Evolutionary conservation across 2,113 vertebrate genomes (phyloP), one percentile per base, ranked within the genome.

Genomic region (Ramphastos sulfuratus): DNA sequence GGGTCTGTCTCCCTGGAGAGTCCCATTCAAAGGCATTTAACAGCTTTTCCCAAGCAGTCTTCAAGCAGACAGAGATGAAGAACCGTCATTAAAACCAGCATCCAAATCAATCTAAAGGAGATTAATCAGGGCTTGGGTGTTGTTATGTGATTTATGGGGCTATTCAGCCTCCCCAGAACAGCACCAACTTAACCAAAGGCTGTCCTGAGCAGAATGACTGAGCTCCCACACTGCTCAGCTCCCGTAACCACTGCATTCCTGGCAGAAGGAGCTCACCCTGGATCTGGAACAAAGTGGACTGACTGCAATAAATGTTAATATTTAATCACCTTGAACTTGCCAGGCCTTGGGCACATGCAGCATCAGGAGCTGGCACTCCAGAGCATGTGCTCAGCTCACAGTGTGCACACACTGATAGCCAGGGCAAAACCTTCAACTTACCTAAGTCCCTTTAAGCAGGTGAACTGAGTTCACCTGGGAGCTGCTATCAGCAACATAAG

Each of bases 271-370:
- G 66, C 30, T 64, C 19, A 23, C 7, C 2, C 5, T 56, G 35
- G 31, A 37, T 10, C 35, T 52, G 14, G 71, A 87, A 69, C 27
- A 66, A 89, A 90, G 89, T 31, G 63, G 65, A 63, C 46, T 54
- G 25, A 3, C 54, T 55, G 92, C 87, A 90, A 25, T 80, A 74
- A 52, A 75, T 46, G 92, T 93, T 89, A 95, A 95, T 96, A 58
- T 91, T 96, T 96, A 92, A 93, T 75, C 58, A 1, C 46, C 7
- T 9, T 30, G 44, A 33, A 20, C 48, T 75, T 75, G 59, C 35
- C 59, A 86, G 71, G 39, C 50, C 83, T 80, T 28, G 7, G 14
- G 75, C 31, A 82, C 59, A 70, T 0, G 5, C 31, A 58, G 44
- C 0, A 2, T 37, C 44, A 44, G 25, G 27, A 60, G 35, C 37